phyloP scores from a whole-genome alignment of 2,113 vertebrate genomes.

The Ptilorrhoa leucosticta region DNA sequence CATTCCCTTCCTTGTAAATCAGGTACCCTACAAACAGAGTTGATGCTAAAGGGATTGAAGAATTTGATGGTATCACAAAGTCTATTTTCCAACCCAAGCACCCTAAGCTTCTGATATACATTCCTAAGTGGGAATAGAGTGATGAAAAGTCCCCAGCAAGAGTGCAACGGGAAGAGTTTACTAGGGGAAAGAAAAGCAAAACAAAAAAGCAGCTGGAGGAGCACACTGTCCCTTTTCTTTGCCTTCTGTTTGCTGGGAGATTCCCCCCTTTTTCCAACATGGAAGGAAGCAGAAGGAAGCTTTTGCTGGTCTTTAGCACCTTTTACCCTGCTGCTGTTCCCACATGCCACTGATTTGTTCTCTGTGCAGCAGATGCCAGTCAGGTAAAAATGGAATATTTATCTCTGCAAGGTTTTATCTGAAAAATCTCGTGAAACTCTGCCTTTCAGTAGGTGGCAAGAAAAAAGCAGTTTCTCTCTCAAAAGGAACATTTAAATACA shows the following conservation, averaged over 20 bases:
- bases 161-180: rapidly evolving
- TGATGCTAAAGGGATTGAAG: neutral
- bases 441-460: neutral
- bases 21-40: neutral
- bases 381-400: neutral
- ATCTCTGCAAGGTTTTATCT: neutral
- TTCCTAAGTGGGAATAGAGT: neutral
- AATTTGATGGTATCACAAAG: neutral
- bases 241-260: neutral
- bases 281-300: neutral
- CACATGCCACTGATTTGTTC: neutral
- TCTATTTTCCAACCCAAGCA: neutral
- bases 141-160: neutral
- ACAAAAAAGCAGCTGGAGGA: neutral
- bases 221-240: neutral
- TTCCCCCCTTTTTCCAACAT: neutral
- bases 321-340: neutral
- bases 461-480: neutral
- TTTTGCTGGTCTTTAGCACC: neutral
- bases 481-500: neutral
- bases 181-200: neutral
- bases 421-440: neutral
- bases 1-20: neutral
- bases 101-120: neutral
- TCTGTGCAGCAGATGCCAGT: neutral